Evolutionary conservation across 2,888 invertebrate genomes (phyloP).

Genomic region (Orthonevra nobilis): DNA sequence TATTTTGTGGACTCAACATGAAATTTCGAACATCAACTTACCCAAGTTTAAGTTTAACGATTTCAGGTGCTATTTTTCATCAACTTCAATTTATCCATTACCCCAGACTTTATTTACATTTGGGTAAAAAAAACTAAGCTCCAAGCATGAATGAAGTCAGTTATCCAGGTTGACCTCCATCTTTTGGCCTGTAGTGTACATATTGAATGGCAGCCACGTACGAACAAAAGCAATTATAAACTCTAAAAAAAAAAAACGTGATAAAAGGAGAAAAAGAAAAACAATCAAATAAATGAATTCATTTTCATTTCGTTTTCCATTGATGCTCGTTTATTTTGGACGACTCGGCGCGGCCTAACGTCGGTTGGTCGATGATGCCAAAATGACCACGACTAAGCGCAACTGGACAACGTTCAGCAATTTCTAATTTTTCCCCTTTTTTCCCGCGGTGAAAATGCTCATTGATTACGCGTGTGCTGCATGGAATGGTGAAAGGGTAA

Average conservation of each 20-base stretch:
- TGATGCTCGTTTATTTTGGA: slow-evolving; percentile 14
- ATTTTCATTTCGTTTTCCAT: slow-evolving; percentile 30
- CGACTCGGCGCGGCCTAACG: too few species aligned
- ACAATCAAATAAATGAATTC: slow-evolving; percentile 14
- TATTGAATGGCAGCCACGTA: slow-evolving; percentile 25
- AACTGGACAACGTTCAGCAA: slow-evolving; percentile 23
- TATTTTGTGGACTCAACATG: too few species aligned
- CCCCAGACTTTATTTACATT: too few species aligned
- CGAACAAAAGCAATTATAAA: slow-evolving; percentile 15
- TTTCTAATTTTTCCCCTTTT: slow-evolving; percentile 39
- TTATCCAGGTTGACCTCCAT: too few species aligned
- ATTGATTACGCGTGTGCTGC: slow-evolving; percentile 4
- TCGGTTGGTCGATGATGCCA: slow-evolving; percentile 22
- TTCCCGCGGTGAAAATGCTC: slow-evolving; percentile 21
- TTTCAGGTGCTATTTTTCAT: too few species aligned
- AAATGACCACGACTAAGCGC: slow-evolving; percentile 11
- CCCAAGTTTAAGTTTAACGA: too few species aligned
- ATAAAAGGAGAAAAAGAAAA: background rate
- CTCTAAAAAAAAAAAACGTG: slow-evolving; percentile 1
- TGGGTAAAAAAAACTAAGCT: too few species aligned
- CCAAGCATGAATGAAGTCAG: too few species aligned
- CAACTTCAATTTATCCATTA: too few species aligned
- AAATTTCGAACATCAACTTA: too few species aligned
- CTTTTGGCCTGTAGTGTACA: too few species aligned
- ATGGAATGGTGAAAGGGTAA: slow-evolving; percentile 20